Percentiles rank a stretch among this genome's conserved stretches.
Conservation (phyloP, 2,888 invertebrate species). For the Protodeltote pygarga region DNA sequence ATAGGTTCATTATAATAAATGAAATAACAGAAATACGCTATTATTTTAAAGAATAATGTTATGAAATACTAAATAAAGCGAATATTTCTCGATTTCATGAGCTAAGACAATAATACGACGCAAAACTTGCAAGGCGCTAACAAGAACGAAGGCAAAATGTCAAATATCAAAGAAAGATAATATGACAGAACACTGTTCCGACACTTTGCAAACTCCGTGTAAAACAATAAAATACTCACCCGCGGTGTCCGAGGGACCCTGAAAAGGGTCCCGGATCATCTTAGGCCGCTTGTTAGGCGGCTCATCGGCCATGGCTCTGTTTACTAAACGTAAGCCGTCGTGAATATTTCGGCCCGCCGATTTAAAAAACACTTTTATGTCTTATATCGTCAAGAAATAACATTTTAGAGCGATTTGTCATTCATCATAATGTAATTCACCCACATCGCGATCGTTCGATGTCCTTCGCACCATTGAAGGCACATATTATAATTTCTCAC, state of each 20-base stretch:
- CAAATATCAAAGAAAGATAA: conserved; percentile 79
- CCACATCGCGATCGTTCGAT: conserved; percentile 90
- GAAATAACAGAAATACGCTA: conserved; percentile 41
- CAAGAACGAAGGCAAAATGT: conserved; percentile 81
- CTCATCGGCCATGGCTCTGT: conserved; percentile 97
- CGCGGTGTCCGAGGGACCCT: conserved; percentile 93
- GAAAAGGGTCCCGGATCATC: conserved; percentile 94
- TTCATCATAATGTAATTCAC: conserved; percentile 87
- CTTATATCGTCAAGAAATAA: conserved; percentile 84
- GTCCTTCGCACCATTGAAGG: conserved; percentile 91
- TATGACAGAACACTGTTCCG: conserved; percentile 78
- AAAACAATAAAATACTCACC: conserved; percentile 88
- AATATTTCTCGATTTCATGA: conserved; percentile 42
- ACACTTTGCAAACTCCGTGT: conserved; percentile 70
- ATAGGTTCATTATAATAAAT: conserved; percentile 43
- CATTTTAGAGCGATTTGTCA: conserved; percentile 86
- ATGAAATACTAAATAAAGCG: conserved; percentile 19
- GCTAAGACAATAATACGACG: conserved; percentile 79
- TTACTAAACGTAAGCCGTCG: conserved; percentile 90
- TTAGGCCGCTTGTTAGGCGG: conserved; percentile 98
- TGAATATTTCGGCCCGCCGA: conserved; percentile 87
- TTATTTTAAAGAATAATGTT: conserved; percentile 16
- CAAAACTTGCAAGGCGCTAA: conserved; percentile 83
- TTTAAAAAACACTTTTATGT: conserved; percentile 86
- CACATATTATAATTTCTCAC: conserved; percentile 90